phyloP scores from a whole-genome alignment of 2,113 vertebrate species.

The Cavia aperea region DNA sequence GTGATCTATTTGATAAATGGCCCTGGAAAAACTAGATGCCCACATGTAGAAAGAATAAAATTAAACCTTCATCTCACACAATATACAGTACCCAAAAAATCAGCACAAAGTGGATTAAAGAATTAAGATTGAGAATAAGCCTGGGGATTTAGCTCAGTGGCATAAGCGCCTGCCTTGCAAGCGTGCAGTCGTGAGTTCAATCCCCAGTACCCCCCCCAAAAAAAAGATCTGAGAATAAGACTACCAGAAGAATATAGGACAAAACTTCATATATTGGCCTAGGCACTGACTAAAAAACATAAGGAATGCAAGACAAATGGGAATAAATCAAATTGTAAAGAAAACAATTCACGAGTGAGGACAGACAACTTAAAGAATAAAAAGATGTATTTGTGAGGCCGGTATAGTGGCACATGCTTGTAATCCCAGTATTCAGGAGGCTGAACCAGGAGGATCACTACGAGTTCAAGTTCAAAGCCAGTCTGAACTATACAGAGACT shows the following conservation, averaged over 20 bases:
- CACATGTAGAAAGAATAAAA: background rate
- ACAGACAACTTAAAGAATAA: background rate
- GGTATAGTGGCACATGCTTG: background rate
- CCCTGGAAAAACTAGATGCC: background rate
- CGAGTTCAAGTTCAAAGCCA: background rate
- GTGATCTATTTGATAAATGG: background rate
- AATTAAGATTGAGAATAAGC: background rate
- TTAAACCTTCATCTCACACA: background rate
- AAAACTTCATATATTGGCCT: background rate
- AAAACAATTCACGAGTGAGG: background rate
- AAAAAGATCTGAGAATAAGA: background rate
- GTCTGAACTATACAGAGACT: background rate
- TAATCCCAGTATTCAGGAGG: background rate
- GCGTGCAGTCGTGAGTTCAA: too few relatives aligned
- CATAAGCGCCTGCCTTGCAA: too few relatives aligned
- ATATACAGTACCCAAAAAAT: background rate
- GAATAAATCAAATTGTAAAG: background rate
- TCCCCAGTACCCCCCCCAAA: too few relatives aligned
- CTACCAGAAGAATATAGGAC: background rate
- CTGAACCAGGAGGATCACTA: background rate
- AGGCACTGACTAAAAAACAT: background rate
- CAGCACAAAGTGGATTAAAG: background rate
- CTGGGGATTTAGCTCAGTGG: too few relatives aligned
- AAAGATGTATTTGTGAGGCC: background rate
- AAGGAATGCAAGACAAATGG: background rate